Conservation (phyloP, 2,113 vertebrate genomes). For the Oceanites oceanicus region DNA sequence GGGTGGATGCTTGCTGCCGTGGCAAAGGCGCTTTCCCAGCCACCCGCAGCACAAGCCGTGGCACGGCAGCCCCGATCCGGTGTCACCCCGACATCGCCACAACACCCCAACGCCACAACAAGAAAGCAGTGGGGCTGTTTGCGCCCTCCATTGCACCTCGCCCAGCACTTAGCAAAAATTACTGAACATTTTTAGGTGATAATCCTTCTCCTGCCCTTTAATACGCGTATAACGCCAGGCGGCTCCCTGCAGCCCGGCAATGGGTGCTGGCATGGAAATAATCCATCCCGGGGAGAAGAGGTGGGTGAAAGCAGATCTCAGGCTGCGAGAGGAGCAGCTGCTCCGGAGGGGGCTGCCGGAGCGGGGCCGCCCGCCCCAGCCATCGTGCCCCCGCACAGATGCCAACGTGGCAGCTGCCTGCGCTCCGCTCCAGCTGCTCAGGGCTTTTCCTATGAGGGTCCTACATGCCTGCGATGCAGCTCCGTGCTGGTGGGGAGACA, state of each 20-base stretch:
- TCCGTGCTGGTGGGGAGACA: not conserved
- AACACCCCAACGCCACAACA: not conserved
- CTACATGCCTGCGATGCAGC: not conserved
- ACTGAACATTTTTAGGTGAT: not conserved
- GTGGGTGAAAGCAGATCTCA: not conserved
- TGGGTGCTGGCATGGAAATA: accelerated
- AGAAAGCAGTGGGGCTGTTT: not conserved
- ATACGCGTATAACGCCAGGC: accelerated
- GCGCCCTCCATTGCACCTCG: not conserved
- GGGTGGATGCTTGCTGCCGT: not conserved
- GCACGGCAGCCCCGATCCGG: accelerated
- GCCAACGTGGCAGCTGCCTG: not conserved
- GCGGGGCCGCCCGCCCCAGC: not conserved
- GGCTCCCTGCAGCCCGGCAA: not conserved
- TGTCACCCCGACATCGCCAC: not conserved
- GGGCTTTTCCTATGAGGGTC: not conserved
- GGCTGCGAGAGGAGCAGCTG: not conserved
- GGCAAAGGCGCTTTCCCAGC: not conserved
- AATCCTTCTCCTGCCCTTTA: not conserved
- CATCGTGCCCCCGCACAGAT: not conserved
- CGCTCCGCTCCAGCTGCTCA: accelerated
- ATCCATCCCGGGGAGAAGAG: not conserved
- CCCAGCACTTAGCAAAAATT: not conserved
- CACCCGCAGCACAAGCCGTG: accelerated
- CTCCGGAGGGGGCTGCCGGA: too few species aligned